Conservation (phyloP, 2,113 vertebrate genomes). For the Hymenochirus boettgeri region DNA sequence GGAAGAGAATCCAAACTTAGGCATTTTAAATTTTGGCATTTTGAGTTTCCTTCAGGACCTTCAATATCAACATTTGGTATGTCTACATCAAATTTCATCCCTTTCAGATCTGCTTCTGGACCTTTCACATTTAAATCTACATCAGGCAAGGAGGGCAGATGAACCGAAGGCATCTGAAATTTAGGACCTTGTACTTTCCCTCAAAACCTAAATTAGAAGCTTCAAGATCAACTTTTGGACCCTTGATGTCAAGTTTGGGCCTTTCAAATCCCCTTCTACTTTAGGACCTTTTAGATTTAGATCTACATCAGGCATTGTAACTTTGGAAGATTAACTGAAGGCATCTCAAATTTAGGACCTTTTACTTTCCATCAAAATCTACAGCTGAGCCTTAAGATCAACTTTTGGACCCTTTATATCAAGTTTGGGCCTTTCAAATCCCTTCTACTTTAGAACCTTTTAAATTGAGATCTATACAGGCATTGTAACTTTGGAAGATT, state of each 20-base stretch:
- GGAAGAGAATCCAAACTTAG: slow-evolving; percentile 79
- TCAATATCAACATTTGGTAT: slow-evolving; percentile 39
- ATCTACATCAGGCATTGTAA: slow-evolving; percentile 9
- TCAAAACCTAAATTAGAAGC: not conserved
- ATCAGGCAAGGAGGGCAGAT: slow-evolving; percentile 48
- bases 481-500: too few relatives aligned
- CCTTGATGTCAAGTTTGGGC: slow-evolving; percentile 70
- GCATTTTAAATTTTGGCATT: slow-evolving; percentile 71
- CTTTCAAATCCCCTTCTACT: slow-evolving; percentile 77
- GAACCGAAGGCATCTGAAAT: slow-evolving; percentile 49
- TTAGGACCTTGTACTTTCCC: slow-evolving; percentile 56
- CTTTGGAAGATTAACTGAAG: slow-evolving; percentile 55
- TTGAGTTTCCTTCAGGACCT: slow-evolving; percentile 60
- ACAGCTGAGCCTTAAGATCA: slow-evolving; percentile 51
- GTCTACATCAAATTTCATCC: slow-evolving; percentile 24
- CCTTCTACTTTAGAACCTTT: too few relatives aligned
- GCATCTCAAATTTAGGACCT: slow-evolving; percentile 60
- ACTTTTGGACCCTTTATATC: slow-evolving; percentile 65
- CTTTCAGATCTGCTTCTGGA: slow-evolving; percentile 50
- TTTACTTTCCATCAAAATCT: slow-evolving; percentile 60
- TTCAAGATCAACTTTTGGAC: slow-evolving; percentile 71
- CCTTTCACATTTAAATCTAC: slow-evolving; percentile 55
- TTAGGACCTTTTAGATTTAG: slow-evolving; percentile 44
- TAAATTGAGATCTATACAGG: too few relatives aligned
- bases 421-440: too few relatives aligned